Base-by-base conservation (phyloP, 2,888 invertebrate genomes). In the Parascotia fuliginaria region DNA sequence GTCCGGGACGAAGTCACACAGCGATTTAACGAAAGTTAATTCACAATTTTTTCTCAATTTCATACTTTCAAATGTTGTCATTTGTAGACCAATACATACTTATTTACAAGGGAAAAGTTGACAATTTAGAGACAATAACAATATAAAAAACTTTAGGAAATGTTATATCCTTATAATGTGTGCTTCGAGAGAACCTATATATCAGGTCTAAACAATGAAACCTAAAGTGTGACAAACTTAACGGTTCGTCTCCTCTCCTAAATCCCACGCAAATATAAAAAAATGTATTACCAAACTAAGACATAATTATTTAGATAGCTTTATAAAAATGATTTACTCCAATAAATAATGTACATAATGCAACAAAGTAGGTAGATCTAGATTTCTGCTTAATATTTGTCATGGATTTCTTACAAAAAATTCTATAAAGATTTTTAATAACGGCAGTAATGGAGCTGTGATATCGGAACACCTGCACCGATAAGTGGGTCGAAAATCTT, bases 11-110 rank as follows among this genome's bases (percentile, higher is more conserved):
- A 86, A 87, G 78, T 83, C 83, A 77, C 82, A 85, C 78, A 75
- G 76, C 73, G 81, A 74, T 77, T 81, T 79, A 75, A 67, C 79
- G 74, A 81, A 88, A 87, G 82, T 85, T 87, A 83, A 87, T 87
- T 86, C 81, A 76, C 77, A 79, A 87, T 84, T 83, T 86, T 77
- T 75, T 76, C 75, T 68, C 71, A 60, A 77, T 78, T 79, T 75
- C 63, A 73, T 77, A 78, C 70, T 75, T 74, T 60, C 51, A 70
- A 67, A 42, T 49, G 53, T 49, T 46, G 43, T 32, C 49, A 41
- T 34, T 55, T 40, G 42, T 46, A 22, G 34, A 12, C 3, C 41
- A 12, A 31, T 19, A 22, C 15, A 39, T 24, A 12, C 36, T 9
- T 1, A 13, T 24, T 41, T 13, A 28, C 16, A 19, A 44, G 27